Evolutionary conservation across 2,797 vertebrate genomes (phyloP), one percentile per base, ranked within the genome.

Genomic region (Gobionotothen gibberifrons): DNA sequence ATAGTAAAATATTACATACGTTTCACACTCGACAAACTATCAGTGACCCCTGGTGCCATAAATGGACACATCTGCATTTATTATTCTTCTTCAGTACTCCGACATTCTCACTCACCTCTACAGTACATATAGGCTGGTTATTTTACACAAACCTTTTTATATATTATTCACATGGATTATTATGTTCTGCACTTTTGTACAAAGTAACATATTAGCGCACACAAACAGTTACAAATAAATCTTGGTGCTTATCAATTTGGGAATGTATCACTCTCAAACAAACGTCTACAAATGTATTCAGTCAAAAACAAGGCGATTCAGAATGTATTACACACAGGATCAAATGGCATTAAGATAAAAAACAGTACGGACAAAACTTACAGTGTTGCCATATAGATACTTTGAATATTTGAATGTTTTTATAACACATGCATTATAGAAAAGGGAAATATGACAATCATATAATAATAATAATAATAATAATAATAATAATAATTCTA

Each of bases 381-480:
- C 15, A 68, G 61, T 13, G 19, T 5, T 29, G 15, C 22, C 13
- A 22, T 11, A 3, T 29, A n/a, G 46, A 22, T 16, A 40, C 6
- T 57, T 11, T 68, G 46, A 53, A 69, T 32, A 9, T 51, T 17
- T 46, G 13, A 61, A 21, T 9, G 5, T 17, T 3, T 22, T 53
- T 64, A 29, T 17, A n/a, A 22, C n/a, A 15, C n/a, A 22, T 47
- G n/a, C 32, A n/a, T 62, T 17, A n/a, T 3, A 21, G 9, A 4
- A 17, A 62, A 71, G 56, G 15, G 19, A 48, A 22, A 51, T 36
- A 56, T 17, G 39, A 55, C 43, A n/a, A n/a, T n/a, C n/a, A n/a
- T n/a, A n/a, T n/a, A n/a, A n/a, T n/a, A n/a, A n/a, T n/a, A n/a
- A n/a, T n/a, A n/a, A n/a, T n/a, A n/a, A n/a, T n/a, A n/a, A n/a